Evolutionary conservation across 1,140 invertebrate genomes (phyloP).

Genomic region (Trialeurodes vaporariorum): DNA sequence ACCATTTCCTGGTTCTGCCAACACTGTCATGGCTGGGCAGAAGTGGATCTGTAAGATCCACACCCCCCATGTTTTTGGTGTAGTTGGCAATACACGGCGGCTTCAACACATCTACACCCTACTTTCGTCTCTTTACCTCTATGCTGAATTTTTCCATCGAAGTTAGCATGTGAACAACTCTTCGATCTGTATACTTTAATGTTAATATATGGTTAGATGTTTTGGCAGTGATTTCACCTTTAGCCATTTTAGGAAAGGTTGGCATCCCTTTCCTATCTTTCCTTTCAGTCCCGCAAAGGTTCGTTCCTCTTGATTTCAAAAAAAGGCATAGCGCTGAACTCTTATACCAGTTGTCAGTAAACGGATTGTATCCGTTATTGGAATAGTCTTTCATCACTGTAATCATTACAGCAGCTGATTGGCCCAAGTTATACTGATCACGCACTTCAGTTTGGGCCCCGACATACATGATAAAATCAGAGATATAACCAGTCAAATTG

Average conservation of each 20-base stretch:
- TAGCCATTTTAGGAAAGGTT: neutral
- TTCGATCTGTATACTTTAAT: neutral
- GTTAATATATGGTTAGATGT: neutral
- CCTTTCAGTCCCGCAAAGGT: neutral
- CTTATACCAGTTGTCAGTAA: slow-evolving; percentile 10
- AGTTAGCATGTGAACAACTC: neutral
- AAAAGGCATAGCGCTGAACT: neutral
- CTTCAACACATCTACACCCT: too few species aligned
- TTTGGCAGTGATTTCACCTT: neutral
- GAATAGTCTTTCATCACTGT: slow-evolving; percentile 8
- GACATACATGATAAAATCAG: slow-evolving; percentile 9
- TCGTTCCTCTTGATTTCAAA: neutral
- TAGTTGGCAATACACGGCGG: too few species aligned
- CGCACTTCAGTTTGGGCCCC: neutral
- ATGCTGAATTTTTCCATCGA: slow-evolving; percentile 2
- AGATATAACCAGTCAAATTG: slow-evolving; percentile 5
- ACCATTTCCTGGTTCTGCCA: too few species aligned
- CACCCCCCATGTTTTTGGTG: too few species aligned
- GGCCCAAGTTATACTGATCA: slow-evolving; percentile 6
- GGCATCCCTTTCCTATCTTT: slow-evolving; percentile 4
- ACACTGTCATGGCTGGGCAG: too few species aligned
- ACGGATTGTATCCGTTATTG: slow-evolving; percentile 2
- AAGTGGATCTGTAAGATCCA: too few species aligned
- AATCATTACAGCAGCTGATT: slow-evolving; percentile 7
- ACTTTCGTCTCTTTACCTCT: too few species aligned